Percentiles rank a stretch among this genome's conserved stretches.
These are phyloP conservation scores for Polypedilum vanderplanki DNA, from an alignment of 1,140 invertebrate genomes.

Conservation along the genomic window DNA sequence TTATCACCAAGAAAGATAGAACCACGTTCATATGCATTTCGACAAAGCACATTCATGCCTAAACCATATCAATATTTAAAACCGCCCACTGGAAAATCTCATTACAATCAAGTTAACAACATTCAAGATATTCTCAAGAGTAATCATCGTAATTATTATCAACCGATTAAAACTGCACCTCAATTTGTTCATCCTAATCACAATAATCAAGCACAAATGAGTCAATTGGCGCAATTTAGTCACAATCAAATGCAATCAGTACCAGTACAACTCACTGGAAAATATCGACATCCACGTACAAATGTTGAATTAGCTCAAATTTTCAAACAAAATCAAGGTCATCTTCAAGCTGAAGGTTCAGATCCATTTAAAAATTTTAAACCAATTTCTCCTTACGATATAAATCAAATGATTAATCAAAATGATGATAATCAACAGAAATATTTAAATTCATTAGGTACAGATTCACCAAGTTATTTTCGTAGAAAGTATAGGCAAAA, in stretches of 20 bases:
- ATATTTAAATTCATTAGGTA: not conserved
- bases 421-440: not conserved
- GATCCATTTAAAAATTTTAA: conserved; percentile 19
- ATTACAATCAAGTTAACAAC: not conserved
- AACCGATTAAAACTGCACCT: not conserved
- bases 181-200: not conserved
- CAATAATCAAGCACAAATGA: not conserved
- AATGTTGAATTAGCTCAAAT: not conserved
- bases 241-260: not conserved
- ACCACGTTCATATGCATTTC: not conserved
- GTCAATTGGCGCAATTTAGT: not conserved
- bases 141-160: not conserved
- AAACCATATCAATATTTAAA: not conserved
- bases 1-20: not conserved
- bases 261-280: not conserved
- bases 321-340: not conserved
- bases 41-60: not conserved
- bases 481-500: not conserved
- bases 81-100: not conserved
- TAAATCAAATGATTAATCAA: not conserved
- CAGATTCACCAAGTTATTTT: not conserved
- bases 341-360: not conserved
- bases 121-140: not conserved
- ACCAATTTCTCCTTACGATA: not conserved
- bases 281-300: not conserved